Evolutionary conservation across 2,888 invertebrate species (phyloP), one percentile per base, ranked within the genome.

Genomic region (Netelia virgata): DNA sequence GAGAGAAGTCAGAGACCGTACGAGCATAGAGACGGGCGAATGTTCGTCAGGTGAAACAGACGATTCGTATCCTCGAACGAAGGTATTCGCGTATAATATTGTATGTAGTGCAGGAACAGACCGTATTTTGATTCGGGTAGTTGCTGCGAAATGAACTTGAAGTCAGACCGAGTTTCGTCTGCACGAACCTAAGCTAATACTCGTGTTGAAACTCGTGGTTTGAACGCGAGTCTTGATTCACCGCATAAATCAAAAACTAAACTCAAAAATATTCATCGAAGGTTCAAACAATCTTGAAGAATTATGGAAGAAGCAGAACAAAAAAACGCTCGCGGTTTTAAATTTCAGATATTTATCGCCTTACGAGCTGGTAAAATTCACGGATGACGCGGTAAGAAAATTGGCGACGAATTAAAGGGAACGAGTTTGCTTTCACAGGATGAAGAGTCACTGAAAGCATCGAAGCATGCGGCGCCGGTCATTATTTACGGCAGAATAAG

Each of bases 331-430:
- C 23, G 16, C 28, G 23, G 73, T 16, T 47, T 20, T 50, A 53
- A 41, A 41, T 8, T 36, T 11, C 18, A 20, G 43, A 5, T 43
- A 41, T n/a, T n/a, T 6, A 18, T 63, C 70, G 55, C 16, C 14
- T 14, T 11, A 43, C 69, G 59, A 68, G 74, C 43, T 66, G 72
- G 28, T 70, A 78, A 75, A 87, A 70, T 85, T 66, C 75, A 70
- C 57, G 81, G 78, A 36, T 70, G 85, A 82, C 68, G 14, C 74
- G 50, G 69, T 82, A 70, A 83, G 86, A 84, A 85, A 86, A 88
- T 88, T 80, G 87, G 69, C 85, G 84, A 84, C 83, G 84, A 86
- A 88, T 83, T 87, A 75, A 83, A 76, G 85, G 69, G 81, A 83
- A 83, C 82, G 86, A 82, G 82, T 73, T 53, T 82, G 68, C 59